Base-by-base conservation (phyloP, 2,113 vertebrate genomes). In the Columba livia region DNA sequence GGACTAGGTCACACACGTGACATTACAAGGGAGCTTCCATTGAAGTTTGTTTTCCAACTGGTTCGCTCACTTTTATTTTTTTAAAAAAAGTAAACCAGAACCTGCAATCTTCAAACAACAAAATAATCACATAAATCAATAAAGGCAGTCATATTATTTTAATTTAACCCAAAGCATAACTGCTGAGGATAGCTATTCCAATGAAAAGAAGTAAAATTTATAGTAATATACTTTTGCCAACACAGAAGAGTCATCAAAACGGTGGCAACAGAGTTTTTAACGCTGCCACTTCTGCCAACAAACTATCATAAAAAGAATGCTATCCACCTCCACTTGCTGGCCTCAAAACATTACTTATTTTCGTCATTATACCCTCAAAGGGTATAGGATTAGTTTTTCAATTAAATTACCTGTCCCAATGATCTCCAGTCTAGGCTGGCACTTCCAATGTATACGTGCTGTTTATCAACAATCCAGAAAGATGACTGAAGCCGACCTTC, bases 381-480 rank as follows among this genome's bases (percentile, higher is more conserved):
- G 11, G 7, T 74, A 54, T 44, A 75, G 25, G n/a, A 58, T 71
- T 80, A 62, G 0, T 69, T 85, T 92, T 69, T 36, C 51, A 78
- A 36, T 75, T 85, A n/a, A 74, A 72, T 96, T 99, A 99, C 99
- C 97, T 98, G 99, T 91, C 99, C 98, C 86, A 99, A 32, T 0
- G 99, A 99, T 70, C 97, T 98, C 99, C 99, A 99, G 91, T 99
- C 99, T 97, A 99, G 98, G 95, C 98, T 98, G 14, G 98, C 99
- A 56, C 99, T 99, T 95, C 99, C 99, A 47, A 99, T 98, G 94
- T 99, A 99, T 17, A 99, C 98, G 2, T 99, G 99, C 86, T 98
- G 99, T 62, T 98, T 98, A 95, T 99, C 99, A 60, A 99, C 99
- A 79, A 99, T 99, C 99, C 99, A 99, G 98, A 99, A 99, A 20